Evolutionary conservation across 1,140 invertebrate genomes (phyloP).

Genomic region (Centruroides sculpturatus): DNA sequence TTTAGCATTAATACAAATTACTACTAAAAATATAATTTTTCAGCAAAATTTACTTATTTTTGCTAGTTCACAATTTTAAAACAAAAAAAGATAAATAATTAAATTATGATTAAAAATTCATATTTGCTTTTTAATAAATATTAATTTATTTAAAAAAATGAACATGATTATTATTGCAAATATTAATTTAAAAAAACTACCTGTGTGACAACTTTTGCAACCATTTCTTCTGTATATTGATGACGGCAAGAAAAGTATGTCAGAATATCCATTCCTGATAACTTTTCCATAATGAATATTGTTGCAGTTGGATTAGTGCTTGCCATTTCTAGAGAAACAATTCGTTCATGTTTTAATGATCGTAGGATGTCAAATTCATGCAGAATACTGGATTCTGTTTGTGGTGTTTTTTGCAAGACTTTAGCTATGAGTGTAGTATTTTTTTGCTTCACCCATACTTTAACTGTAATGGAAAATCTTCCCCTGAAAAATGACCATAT

Average conservation of each 20-base stretch:
- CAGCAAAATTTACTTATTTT: no score
- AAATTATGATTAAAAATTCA: no score
- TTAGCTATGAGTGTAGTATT: slow-evolving; percentile 14
- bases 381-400: background rate
- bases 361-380: slow-evolving; percentile 65
- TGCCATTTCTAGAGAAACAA: slow-evolving; percentile 51
- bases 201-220: slow-evolving; percentile 64
- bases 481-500: slow-evolving; percentile 36
- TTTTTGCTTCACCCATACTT: slow-evolving; percentile 35
- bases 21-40: no score
- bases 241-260: slow-evolving; percentile 71
- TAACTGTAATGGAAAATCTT: slow-evolving; percentile 65
- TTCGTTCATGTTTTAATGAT: slow-evolving; percentile 65
- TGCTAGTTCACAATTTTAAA: no score
- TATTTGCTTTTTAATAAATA: no score
- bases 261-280: slow-evolving; percentile 67
- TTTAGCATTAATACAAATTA: no score
- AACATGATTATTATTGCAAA: no score
- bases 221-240: slow-evolving; percentile 78
- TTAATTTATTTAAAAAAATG: no score
- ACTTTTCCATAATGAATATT: slow-evolving; percentile 53
- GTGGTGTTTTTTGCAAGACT: slow-evolving; percentile 3
- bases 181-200: background rate
- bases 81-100: no score
- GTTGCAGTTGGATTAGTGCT: slow-evolving; percentile 18